Percentiles rank a stretch among this genome's conserved stretches.
Evolutionary conservation across 2,797 vertebrate genomes (phyloP).

Genomic region (Micromesistius poutassou): DNA sequence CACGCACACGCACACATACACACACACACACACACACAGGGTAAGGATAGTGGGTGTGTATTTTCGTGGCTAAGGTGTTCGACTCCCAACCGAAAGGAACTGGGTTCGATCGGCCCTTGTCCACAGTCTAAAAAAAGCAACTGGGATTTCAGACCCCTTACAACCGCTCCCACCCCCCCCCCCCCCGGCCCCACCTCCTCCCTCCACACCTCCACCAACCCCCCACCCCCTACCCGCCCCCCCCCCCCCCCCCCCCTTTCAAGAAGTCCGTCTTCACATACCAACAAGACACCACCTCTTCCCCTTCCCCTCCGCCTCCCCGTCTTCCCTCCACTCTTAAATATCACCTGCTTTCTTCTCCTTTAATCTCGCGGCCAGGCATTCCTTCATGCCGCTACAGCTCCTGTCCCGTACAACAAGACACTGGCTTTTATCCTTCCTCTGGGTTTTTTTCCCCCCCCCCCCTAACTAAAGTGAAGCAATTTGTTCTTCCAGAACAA

Average conservation of each 20-base stretch:
- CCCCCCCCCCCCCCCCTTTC: constrained; percentile 39
- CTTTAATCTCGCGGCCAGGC: constrained; percentile 63
- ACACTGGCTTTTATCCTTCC: neutral
- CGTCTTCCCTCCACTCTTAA: constrained; percentile 53
- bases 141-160: neutral
- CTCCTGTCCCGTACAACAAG: constrained; percentile 10
- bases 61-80: neutral
- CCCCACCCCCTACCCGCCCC: constrained; percentile 40
- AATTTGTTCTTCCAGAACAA: constrained; percentile 32
- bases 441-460: neutral
- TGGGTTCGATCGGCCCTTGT: neutral
- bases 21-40: neutral
- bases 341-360: constrained; percentile 69
- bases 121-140: constrained; percentile 25
- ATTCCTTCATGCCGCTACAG: constrained; percentile 74
- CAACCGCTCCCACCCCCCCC: neutral
- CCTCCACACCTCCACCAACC: constrained; percentile 52
- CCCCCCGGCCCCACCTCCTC: constrained; percentile 32
- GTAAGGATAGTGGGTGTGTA: neutral
- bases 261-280: constrained; percentile 63
- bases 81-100: neutral
- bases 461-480: constrained; percentile 53
- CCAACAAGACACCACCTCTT: constrained; percentile 42
- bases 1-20: no score
- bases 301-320: constrained; percentile 18